These are phyloP conservation scores for Heterotis niloticus DNA, from an alignment of 2,113 vertebrate genomes.

Conservation along the genomic window DNA sequence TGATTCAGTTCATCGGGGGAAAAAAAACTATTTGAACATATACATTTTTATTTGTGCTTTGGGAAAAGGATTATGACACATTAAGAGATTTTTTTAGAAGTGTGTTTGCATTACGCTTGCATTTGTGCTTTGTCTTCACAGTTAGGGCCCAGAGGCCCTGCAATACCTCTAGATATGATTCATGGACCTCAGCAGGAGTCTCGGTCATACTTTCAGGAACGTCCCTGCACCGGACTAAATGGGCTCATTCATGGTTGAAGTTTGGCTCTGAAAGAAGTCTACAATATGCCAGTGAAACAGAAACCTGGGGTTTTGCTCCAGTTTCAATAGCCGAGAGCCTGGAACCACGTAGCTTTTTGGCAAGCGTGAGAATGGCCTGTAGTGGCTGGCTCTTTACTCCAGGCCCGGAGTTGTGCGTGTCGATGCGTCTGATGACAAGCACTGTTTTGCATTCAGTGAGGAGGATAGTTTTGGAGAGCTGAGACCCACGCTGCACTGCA, in stretches of 20 bases:
- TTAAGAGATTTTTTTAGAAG: not conserved
- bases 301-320: not conserved
- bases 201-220: not conserved
- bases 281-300: not conserved
- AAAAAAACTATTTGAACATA: not conserved
- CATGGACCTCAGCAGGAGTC: conserved; percentile 7
- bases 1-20: not conserved
- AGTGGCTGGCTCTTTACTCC: not conserved
- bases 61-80: not conserved
- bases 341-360: not conserved
- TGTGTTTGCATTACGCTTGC: not conserved
- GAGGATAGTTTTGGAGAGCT: too few relatives aligned
- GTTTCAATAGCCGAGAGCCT: not conserved
- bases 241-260: conserved; percentile 11
- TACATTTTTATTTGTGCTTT: not conserved
- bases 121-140: conserved; percentile 4
- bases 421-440: too few relatives aligned
- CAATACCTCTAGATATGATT: not conserved
- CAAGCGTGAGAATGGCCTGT: conserved; percentile 12
- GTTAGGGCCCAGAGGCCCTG: not conserved
- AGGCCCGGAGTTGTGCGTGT: too few relatives aligned
- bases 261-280: conserved; percentile 6
- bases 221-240: not conserved
- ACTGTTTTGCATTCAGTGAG: too few relatives aligned
- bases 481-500: too few relatives aligned